Evolutionary conservation across 2,797 vertebrate genomes (phyloP), one percentile per base, ranked within the genome.

Genomic region (Carapus acus): DNA sequence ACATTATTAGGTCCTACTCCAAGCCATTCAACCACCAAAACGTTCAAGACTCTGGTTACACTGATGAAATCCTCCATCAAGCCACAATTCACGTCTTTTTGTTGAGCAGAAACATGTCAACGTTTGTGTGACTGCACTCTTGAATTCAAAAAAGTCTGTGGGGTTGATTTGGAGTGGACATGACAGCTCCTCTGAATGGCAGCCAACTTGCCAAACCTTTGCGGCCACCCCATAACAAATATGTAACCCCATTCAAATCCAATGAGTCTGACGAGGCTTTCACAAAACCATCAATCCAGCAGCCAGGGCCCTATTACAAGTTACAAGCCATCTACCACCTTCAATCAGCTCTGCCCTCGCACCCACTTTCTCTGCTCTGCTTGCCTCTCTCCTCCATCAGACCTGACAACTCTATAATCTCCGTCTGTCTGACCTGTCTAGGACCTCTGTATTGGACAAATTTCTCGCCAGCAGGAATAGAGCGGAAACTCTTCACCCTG

Each of bases 101-200:
- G 65, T 65, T 68, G 13, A n/a, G 11, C 63, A 43, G 45, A 20
- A 23, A 17, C 56, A n/a, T 43, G 54, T 68, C 70, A 61, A 33
- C 9, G 67, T 39, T 74, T 74, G 71, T 72, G 51, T 67, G 49
- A 49, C 34, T 48, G 19, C 61, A 42, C 69, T 76, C 58, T 62
- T 62, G 68, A 61, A 45, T 47, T 71, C 59, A 60, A 73, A 68
- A 71, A 75, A 79, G 58, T 67, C 53, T 69, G 39, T 37, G 0
- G 40, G 54, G 57, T 74, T 62, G 71, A 82, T 82, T 59, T 77
- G 73, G 80, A 83, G 77, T 71, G 58, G 73, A 78, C 77, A 65
- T 59, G 74, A 74, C 54, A 20, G 63, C 44, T 61, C 54, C 54
- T 76, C 54, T 50, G 62, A 69, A 71, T 17, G 34, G 34, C n/a